phyloP scores from a whole-genome alignment of 2,797 vertebrate species.

The Stomatorhinus walkeri region DNA sequence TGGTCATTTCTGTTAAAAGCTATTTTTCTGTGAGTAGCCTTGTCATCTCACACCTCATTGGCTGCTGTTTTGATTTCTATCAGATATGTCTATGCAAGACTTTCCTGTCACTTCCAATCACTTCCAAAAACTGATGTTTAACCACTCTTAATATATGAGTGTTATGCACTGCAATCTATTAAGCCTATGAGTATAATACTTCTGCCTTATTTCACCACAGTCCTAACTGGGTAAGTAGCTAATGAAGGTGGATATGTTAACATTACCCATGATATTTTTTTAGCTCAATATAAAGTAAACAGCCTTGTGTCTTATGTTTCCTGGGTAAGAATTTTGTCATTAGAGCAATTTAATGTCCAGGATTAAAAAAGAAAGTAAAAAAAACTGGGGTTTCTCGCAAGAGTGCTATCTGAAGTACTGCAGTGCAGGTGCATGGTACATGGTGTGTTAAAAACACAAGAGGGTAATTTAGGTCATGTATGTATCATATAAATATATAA shows the following conservation, averaged over 20 bases:
- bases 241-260: background rate
- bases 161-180: background rate
- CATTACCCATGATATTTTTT: background rate
- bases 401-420: background rate
- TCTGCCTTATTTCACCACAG: background rate
- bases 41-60: background rate
- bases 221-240: background rate
- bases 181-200: no score
- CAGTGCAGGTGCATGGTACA: background rate
- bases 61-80: background rate
- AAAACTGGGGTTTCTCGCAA: background rate
- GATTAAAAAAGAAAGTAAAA: background rate
- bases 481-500: background rate
- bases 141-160: background rate
- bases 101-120: background rate
- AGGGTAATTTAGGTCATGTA: background rate
- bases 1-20: background rate
- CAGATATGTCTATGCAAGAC: background rate
- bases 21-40: background rate
- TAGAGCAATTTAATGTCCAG: background rate
- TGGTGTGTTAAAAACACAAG: background rate
- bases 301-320: background rate
- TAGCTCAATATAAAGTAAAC: background rate
- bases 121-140: background rate
- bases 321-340: background rate